Base-by-base conservation (phyloP, 2,113 vertebrate genomes). In the Heliornis fulica region DNA sequence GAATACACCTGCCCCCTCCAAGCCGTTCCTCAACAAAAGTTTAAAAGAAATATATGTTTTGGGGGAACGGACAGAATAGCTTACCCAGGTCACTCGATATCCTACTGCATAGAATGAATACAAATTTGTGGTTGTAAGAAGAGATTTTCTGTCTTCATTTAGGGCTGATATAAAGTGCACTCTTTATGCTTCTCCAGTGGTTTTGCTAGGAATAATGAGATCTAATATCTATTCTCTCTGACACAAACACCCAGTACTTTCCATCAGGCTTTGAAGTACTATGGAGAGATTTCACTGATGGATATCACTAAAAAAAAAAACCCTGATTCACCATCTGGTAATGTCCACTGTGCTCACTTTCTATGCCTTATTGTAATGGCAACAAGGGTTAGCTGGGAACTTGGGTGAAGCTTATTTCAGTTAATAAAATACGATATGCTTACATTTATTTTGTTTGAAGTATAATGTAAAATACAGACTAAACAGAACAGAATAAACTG, bases 251-350 rank as follows among this genome's bases (percentile, higher is more conserved):
- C 23, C 54, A 7, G 17, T 45, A 75, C 36, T 86, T 94, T 94
- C 63, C 45, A 26, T 1, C 26, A 77, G 28, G 26, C 80, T 94
- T 95, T 94, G 89, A 97, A 96, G 64, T 92, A 38, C 7, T 7
- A n/a, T 54, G 51, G 38, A 75, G 38, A 75, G 64, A 66, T 89
- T 94, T 96, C 91, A 78, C 76, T 91, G 94, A 93, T 90, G 32
- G 31, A 36, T 91, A 80, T 91, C 82, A 65, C 31, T 81, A 45
- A 89, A 92, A 83, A 83, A 83, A 68, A n/a, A n/a, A n/a, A n/a
- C n/a, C n/a, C 38, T 63, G 54, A 59, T 80, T 85, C 63, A 53
- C 70, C 70, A 59, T 77, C 66, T 95, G 84, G 63, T 90, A 94
- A 72, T 66, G 74, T 38, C 57, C 29, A 36, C 11, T 53, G 50